Percentiles rank a stretch among this genome's conserved stretches.
phyloP scores from a whole-genome alignment of 2,888 invertebrate species.

The Eilema sororculum region DNA sequence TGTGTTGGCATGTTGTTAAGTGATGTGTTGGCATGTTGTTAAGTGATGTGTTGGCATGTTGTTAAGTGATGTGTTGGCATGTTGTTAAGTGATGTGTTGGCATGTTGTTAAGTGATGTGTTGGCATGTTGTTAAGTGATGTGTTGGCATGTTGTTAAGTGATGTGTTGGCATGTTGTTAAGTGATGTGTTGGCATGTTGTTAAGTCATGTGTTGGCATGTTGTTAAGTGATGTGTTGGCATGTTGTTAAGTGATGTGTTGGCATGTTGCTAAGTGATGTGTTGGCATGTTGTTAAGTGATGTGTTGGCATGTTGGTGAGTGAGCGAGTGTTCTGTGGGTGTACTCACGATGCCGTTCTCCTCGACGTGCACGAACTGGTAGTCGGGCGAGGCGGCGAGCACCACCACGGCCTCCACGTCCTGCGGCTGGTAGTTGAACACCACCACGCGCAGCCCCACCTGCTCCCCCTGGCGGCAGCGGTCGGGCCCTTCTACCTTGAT shows the following conservation, averaged over 20 bases:
- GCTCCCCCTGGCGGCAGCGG: conserved; percentile 95
- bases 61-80: neutral
- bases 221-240: neutral
- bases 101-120: neutral
- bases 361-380: conserved; percentile 97
- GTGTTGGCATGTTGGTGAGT: neutral
- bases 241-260: neutral
- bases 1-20: neutral
- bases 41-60: neutral
- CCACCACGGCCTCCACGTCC: conserved; percentile 94
- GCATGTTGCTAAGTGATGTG: too few species aligned
- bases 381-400: conserved; percentile 93
- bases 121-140: too few species aligned
- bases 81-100: too few species aligned
- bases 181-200: neutral
- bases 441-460: conserved; percentile 96
- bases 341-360: conserved; percentile 92
- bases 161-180: neutral
- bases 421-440: conserved; percentile 97
- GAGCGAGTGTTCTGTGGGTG: neutral
- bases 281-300: too few species aligned
- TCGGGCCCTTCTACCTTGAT: conserved; percentile 97
- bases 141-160: neutral
- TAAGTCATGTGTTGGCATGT: neutral
- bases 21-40: neutral